Evolutionary conservation across 1,140 invertebrate genomes (phyloP).

Genomic region (Helicoverpa zea): DNA sequence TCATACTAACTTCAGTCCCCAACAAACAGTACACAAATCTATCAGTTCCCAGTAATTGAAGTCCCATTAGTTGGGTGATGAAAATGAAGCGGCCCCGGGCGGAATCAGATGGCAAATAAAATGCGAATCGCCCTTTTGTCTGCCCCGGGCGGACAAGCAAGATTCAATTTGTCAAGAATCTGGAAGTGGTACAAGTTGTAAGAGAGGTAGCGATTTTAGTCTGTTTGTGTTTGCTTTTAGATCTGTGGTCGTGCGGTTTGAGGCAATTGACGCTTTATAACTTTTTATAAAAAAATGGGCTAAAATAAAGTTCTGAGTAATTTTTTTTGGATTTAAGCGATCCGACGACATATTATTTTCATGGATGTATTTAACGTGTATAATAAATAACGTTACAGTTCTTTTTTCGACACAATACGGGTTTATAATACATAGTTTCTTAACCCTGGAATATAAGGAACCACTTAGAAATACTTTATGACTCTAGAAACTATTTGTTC

Average conservation of each 20-base stretch:
- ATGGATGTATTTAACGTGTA: no score
- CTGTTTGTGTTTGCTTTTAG: no score
- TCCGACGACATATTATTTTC: no score
- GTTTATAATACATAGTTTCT: no score
- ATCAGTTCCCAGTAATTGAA: conserved; percentile 67
- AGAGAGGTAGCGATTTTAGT: not conserved
- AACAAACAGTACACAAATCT: conserved; percentile 37
- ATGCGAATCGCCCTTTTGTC: conserved; percentile 79
- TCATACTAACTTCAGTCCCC: not conserved
- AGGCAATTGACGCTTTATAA: not conserved
- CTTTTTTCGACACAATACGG: no score
- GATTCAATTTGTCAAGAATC: conserved; percentile 80
- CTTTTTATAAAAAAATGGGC: no score
- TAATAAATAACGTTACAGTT: no score
- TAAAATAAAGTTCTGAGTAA: no score
- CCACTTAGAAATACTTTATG: no score
- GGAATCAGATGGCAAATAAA: conserved; percentile 81
- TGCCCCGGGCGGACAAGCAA: conserved; percentile 73
- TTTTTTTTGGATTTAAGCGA: no score
- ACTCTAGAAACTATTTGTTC: no score
- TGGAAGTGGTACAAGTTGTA: conserved; percentile 54
- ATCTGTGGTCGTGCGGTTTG: conserved; percentile 18
- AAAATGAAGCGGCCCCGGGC: conserved; percentile 65
- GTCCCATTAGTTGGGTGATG: conserved; percentile 73
- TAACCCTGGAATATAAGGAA: no score